Evolutionary conservation across 2,797 vertebrate species (phyloP).

Genomic region (Holocentrus rufus): DNA sequence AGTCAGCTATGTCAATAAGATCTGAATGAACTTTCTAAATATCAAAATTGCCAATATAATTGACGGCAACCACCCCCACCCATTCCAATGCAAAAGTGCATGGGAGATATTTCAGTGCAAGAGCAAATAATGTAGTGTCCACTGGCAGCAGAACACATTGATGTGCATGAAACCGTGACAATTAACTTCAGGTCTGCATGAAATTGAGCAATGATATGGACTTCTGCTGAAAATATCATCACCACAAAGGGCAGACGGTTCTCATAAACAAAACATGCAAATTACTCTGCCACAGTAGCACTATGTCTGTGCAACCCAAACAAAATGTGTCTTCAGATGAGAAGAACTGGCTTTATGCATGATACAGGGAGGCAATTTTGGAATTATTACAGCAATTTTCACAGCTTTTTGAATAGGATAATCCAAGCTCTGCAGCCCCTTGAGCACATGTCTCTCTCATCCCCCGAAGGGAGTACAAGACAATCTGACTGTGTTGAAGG

Average conservation of each 20-base stretch:
- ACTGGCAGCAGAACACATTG: conserved; percentile 24
- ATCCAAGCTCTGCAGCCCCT: conserved; percentile 52
- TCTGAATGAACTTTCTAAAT: conserved; percentile 64
- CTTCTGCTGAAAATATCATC: conserved; percentile 9
- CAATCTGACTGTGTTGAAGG: conserved; percentile 27
- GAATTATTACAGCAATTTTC: conserved; percentile 68
- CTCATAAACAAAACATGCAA: conserved; percentile 37
- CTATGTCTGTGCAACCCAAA: conserved; percentile 43
- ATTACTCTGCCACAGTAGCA: conserved; percentile 29
- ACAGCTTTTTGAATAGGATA: conserved; percentile 55
- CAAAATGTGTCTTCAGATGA: conserved; percentile 26
- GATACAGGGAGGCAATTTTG: conserved; percentile 52
- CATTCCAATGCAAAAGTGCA: neutral
- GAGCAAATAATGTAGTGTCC: conserved; percentile 5
- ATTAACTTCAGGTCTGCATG: conserved; percentile 49
- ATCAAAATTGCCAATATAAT: conserved; percentile 64
- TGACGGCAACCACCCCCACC: conserved; percentile 24
- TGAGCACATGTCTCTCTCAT: conserved; percentile 17
- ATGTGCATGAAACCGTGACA: conserved; percentile 41
- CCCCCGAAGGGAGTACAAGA: conserved; percentile 37
- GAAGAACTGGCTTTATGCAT: conserved; percentile 20
- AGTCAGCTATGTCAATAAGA: conserved; percentile 34
- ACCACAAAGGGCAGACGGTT: conserved; percentile 30
- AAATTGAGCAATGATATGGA: conserved; percentile 52
- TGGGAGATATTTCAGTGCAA: conserved; percentile 16